These are phyloP conservation scores for Noctua fimbriata DNA, from an alignment of 2,888 invertebrate species.

Conservation along the genomic window DNA sequence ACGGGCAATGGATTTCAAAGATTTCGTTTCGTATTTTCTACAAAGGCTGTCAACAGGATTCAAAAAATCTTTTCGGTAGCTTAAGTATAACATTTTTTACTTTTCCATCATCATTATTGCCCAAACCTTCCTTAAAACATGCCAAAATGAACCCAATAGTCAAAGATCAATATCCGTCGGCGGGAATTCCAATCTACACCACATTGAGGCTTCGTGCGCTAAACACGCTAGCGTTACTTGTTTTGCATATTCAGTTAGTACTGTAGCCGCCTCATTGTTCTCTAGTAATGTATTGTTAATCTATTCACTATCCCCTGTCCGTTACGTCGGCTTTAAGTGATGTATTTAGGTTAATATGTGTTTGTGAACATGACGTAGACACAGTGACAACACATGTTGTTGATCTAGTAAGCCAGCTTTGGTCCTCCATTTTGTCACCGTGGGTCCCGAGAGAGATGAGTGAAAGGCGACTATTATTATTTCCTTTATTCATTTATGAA, in stretches of 20 bases:
- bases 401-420: background rate
- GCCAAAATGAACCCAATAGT: background rate
- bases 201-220: conserved; percentile 39
- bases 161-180: background rate
- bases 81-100: background rate
- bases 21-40: background rate
- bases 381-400: conserved; percentile 5
- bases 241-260: conserved; percentile 50
- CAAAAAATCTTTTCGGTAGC: background rate
- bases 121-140: background rate
- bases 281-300: conserved; percentile 46
- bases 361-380: conserved; percentile 21
- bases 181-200: conserved; percentile 29
- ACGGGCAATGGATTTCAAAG: background rate
- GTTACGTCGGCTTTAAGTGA: conserved; percentile 27
- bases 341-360: conserved; percentile 49
- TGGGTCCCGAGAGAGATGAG: background rate
- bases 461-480: background rate
- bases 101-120: background rate
- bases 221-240: conserved; percentile 16
- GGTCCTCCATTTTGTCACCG: background rate
- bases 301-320: conserved; percentile 27
- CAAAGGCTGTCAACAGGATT: background rate
- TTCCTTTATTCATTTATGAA: too few species aligned
- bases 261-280: conserved; percentile 36